Base-by-base conservation (phyloP, 2,888 invertebrate species). In the Oscheius myriophilus region DNA sequence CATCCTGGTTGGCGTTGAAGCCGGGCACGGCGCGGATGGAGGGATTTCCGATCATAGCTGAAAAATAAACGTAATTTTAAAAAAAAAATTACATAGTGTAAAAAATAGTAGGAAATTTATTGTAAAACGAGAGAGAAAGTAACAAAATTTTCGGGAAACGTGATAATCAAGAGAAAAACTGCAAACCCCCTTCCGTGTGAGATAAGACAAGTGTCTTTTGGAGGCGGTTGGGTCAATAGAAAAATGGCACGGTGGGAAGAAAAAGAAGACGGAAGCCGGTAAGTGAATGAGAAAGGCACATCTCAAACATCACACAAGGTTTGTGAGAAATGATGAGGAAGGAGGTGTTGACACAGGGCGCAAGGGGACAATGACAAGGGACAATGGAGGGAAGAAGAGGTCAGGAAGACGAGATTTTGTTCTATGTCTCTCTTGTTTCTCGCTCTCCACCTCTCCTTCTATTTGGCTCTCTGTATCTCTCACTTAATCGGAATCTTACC, bases 1-100 rank as follows among this genome's bases (percentile, higher is more conserved):
- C 84, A 52, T 86, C 83, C 1, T 70, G 57, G 52, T 83, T 78
- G 14, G 86, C 82, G 66, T 86, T 84, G 81, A 84, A 85, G 42
- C 77, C 74, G 21, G 76, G 79, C 25, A 76, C 66, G 0, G 83
- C 73, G n/a, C 72, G 69, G 45, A 85, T 67, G 3, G 84, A 83
- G 7, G 83, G 83, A 39, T 53, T 78, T 52, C 80, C 80, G 59
- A 72, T 64, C 81, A 79, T 79, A 2, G 69, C 78, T 76, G 72
- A 46, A 76, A 76, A 46, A 14, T 33, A 9, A 33, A 43, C 39
- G n/a, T 26, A 18, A 54, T 54, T 12, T 25, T 16, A 7, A n/a
- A 58, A n/a, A 25, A n/a, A 18, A 14, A 14, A 57, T 14, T 16
- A 12, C 12, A 53, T 53, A 18, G 16, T 14, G 11, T 53, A 62